These are phyloP conservation scores for Drosophila kambysellisi DNA, from an alignment of 2,888 invertebrate genomes.

Conservation along the genomic window DNA sequence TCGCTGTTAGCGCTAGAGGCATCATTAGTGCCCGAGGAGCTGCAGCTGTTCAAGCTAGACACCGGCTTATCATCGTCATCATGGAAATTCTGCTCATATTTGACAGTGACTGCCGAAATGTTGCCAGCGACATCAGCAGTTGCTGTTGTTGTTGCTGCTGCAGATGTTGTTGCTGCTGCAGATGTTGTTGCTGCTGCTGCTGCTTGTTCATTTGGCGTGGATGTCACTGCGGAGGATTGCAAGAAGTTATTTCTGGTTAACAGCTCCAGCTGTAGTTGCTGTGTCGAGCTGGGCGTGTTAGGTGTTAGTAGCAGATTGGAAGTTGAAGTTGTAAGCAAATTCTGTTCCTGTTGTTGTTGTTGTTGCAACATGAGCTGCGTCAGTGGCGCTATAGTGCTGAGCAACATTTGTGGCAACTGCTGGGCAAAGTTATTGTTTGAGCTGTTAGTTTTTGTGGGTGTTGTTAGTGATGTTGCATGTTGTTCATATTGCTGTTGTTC, in stretches of 20 bases:
- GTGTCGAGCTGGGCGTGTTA: slow-evolving; percentile 52
- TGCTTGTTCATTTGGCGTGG: slow-evolving; percentile 81
- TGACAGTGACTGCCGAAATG: slow-evolving; percentile 60
- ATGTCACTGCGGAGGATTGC: slow-evolving; percentile 85
- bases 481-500: slow-evolving; percentile 43
- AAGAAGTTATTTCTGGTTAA: slow-evolving; percentile 81
- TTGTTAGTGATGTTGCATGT: slow-evolving; percentile 54
- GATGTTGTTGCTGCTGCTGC: slow-evolving; percentile 46
- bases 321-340: slow-evolving; percentile 70
- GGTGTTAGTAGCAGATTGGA: slow-evolving; percentile 70
- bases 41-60: slow-evolving; percentile 72
- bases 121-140: slow-evolving; percentile 7
- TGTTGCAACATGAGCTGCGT: slow-evolving; percentile 78
- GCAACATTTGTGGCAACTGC: slow-evolving; percentile 76
- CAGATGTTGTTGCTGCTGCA: too few relatives aligned
- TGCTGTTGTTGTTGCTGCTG: slow-evolving; percentile 38
- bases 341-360: slow-evolving; percentile 49
- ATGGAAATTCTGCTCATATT: slow-evolving; percentile 62
- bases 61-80: slow-evolving; percentile 75
- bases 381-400: slow-evolving; percentile 19
- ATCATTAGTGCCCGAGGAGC: slow-evolving; percentile 47
- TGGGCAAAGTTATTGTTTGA: slow-evolving; percentile 26
- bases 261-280: slow-evolving; percentile 51
- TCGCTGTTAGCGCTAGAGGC: slow-evolving; percentile 43
- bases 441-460: slow-evolving; percentile 51